Conservation (phyloP, 2,888 invertebrate genomes). For the Incurvaria masculella region DNA sequence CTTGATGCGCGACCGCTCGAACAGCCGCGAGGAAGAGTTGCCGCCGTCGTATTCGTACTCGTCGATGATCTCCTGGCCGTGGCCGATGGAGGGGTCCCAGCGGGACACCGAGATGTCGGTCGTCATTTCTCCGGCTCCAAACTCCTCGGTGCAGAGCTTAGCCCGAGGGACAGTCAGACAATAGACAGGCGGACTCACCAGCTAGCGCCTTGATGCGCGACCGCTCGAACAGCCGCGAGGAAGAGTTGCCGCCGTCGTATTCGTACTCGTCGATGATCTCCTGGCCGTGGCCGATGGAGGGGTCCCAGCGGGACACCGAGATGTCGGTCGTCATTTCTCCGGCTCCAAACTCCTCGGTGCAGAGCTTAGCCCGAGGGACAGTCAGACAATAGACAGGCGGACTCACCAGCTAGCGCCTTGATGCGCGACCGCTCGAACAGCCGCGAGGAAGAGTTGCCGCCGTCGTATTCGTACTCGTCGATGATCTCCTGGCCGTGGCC, state of each 20-base stretch:
- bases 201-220: constrained; percentile 98
- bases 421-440: constrained; percentile 99
- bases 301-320: constrained; percentile 96
- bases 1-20: constrained; percentile 98
- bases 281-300: constrained; percentile 80
- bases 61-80: constrained; percentile 89
- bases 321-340: constrained; percentile 92
- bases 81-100: constrained; percentile 89
- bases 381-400: too few species aligned
- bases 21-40: constrained; percentile 97
- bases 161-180: too few species aligned
- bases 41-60: constrained; percentile 99
- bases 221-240: constrained; percentile 98
- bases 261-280: constrained; percentile 97
- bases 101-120: constrained; percentile 97
- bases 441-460: constrained; percentile 97
- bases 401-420: constrained; percentile 93
- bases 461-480: constrained; percentile 99
- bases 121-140: constrained; percentile 69
- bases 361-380: too few species aligned
- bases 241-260: constrained; percentile 99
- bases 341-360: too few species aligned
- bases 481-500: constrained; percentile 86
- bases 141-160: too few species aligned
- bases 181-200: constrained; percentile 73